Evolutionary conservation across 2,888 invertebrate species (phyloP).

Genomic region (Phasia obesa): DNA sequence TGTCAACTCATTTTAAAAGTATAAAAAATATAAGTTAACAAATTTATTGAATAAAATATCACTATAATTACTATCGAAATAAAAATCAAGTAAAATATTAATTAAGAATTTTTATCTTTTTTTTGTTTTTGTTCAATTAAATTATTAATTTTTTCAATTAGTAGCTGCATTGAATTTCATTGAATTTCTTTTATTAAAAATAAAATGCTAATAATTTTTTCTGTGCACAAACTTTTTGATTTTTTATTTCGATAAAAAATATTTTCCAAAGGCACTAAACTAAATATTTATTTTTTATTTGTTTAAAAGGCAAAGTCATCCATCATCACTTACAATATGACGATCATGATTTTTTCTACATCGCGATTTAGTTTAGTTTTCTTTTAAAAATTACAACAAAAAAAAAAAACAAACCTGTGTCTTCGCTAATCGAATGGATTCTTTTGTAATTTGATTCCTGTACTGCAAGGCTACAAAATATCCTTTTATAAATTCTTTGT

Average conservation of each 20-base stretch:
- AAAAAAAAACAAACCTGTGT: conserved; percentile 32
- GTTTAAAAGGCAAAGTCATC: not conserved
- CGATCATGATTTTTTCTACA: not conserved
- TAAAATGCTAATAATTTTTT: too few relatives aligned
- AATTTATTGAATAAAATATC: too few relatives aligned
- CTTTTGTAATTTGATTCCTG: conserved; percentile 33
- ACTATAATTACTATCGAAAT: too few relatives aligned
- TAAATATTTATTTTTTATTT: conserved; percentile 34
- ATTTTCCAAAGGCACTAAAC: not conserved
- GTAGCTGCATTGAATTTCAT: too few relatives aligned
- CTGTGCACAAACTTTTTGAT: too few relatives aligned
- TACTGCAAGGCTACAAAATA: not conserved
- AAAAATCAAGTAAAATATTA: too few relatives aligned
- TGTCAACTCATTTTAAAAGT: too few relatives aligned
- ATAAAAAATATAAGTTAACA: too few relatives aligned
- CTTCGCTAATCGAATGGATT: not conserved
- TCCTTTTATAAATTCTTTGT: not conserved
- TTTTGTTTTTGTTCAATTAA: too few relatives aligned
- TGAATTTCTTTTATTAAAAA: too few relatives aligned
- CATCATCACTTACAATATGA: not conserved
- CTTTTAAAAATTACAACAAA: not conserved
- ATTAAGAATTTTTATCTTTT: too few relatives aligned
- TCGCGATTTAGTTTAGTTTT: not conserved
- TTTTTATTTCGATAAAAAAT: not conserved
- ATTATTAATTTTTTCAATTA: too few relatives aligned